A percentile compares a stretch with the other conserved stretches of the same genome.
These are phyloP conservation scores for Podargus strigoides DNA, from an alignment of 2,797 vertebrate genomes.

Conservation along the genomic window DNA sequence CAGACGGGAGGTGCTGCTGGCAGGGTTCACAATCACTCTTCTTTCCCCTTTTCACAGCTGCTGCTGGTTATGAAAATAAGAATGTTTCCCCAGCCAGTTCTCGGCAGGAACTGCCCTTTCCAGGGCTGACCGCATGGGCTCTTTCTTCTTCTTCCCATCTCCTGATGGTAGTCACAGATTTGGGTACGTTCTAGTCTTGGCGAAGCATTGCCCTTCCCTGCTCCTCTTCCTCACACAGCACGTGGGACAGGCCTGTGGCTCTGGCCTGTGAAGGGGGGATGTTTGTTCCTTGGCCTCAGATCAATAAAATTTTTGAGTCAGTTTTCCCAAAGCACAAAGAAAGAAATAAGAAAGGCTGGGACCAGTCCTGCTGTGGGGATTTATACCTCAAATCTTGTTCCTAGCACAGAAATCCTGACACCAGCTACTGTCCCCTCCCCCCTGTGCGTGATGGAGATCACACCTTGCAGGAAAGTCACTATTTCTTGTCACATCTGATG, in stretches of 20 bases:
- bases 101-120: slow-evolving; percentile 26
- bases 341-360: background rate
- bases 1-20: background rate
- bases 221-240: background rate
- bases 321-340: background rate
- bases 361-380: background rate
- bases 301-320: background rate
- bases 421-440: background rate
- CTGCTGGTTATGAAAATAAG: slow-evolving; percentile 25
- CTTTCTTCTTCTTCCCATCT: slow-evolving; percentile 5
- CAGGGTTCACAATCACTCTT: background rate
- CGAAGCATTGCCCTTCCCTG: background rate
- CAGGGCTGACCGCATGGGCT: background rate
- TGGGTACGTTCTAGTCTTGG: background rate
- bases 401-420: background rate
- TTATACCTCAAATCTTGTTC: background rate
- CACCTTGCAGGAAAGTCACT: background rate
- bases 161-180: background rate
- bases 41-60: slow-evolving; percentile 37
- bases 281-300: background rate
- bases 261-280: background rate
- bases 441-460: background rate
- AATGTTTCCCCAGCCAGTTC: slow-evolving; percentile 25
- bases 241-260: background rate
- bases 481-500: background rate